phyloP scores from a whole-genome alignment of 1,140 invertebrate genomes.

The Hypsibius dujardini region DNA sequence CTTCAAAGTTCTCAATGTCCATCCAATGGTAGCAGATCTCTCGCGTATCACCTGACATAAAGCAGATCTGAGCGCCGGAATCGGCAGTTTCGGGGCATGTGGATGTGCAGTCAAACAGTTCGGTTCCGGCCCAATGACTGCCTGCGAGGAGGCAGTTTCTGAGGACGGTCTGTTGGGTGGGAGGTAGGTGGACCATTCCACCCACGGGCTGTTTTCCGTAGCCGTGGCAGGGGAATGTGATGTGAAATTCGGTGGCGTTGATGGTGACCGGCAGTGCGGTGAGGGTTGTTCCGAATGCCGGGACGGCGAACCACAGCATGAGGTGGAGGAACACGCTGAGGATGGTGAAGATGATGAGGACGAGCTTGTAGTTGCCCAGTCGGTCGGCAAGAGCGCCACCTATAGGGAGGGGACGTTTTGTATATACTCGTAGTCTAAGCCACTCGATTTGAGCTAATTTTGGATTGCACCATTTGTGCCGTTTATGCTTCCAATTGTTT shows the following conservation, averaged over 20 bases:
- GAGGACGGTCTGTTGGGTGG: not conserved
- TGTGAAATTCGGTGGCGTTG: not conserved
- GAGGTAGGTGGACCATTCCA: not conserved
- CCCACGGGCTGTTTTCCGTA: too few species aligned
- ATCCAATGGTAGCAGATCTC: not conserved
- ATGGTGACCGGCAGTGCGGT: not conserved
- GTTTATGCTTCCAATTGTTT: too few species aligned
- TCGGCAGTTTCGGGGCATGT: not conserved
- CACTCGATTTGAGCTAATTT: too few species aligned
- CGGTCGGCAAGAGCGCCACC: constrained; percentile 31
- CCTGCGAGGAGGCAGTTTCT: too few species aligned
- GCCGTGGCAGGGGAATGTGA: not conserved
- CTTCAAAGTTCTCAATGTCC: too few species aligned
- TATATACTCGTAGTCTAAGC: too few species aligned
- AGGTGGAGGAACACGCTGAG: constrained; percentile 3
- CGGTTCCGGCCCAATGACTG: not conserved
- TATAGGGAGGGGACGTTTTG: too few species aligned
- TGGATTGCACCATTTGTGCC: too few species aligned
- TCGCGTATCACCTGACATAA: not conserved
- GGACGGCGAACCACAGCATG: constrained; percentile 7
- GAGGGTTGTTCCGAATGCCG: not conserved
- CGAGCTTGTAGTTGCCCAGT: constrained; percentile 10
- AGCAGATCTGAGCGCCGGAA: not conserved
- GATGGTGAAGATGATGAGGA: constrained; percentile 1
- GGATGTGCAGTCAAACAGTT: constrained; percentile 4